phyloP scores from a whole-genome alignment of 2,888 invertebrate species.

The Fragum sueziense region DNA sequence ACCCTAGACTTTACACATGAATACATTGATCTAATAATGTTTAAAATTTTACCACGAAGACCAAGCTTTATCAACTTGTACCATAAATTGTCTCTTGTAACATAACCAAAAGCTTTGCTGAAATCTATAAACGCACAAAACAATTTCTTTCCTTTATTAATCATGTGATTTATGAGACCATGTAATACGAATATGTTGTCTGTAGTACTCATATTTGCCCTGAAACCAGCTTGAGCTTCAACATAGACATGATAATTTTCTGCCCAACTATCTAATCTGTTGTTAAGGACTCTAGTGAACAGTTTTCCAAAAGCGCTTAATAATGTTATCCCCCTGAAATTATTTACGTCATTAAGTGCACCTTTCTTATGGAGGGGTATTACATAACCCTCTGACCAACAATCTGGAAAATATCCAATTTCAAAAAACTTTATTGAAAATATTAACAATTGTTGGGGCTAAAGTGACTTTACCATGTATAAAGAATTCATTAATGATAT shows the following conservation, averaged over 20 bases:
- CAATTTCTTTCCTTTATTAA: constrained; percentile 14
- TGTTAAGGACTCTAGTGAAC: constrained; percentile 35
- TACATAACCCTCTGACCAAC: constrained; percentile 14
- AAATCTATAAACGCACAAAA: constrained; percentile 34
- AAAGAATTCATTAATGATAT: neutral
- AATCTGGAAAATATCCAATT: neutral
- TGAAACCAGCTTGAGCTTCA: constrained; percentile 30
- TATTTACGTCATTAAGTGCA: constrained; percentile 12
- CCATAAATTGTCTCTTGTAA: constrained; percentile 32
- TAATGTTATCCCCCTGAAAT: constrained; percentile 24
- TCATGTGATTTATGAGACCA: constrained; percentile 18
- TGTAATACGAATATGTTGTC: constrained; percentile 39
- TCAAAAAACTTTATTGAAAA: too few relatives aligned
- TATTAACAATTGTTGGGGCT: too few relatives aligned
- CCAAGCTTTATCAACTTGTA: constrained; percentile 29
- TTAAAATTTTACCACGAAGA: constrained; percentile 21
- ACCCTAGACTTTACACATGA: constrained; percentile 23
- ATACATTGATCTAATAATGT: constrained; percentile 38
- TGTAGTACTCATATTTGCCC: constrained; percentile 27
- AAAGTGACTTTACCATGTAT: too few relatives aligned
- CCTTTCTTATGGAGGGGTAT: constrained; percentile 28
- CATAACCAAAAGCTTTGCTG: constrained; percentile 36
- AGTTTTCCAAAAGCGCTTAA: constrained; percentile 21
- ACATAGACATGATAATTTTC: constrained; percentile 6
- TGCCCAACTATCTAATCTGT: constrained; percentile 27